Percentiles rank a stretch among this genome's conserved stretches.
These are phyloP conservation scores for Scleropages formosus DNA, from an alignment of 2,797 vertebrate species.

Conservation along the genomic window DNA sequence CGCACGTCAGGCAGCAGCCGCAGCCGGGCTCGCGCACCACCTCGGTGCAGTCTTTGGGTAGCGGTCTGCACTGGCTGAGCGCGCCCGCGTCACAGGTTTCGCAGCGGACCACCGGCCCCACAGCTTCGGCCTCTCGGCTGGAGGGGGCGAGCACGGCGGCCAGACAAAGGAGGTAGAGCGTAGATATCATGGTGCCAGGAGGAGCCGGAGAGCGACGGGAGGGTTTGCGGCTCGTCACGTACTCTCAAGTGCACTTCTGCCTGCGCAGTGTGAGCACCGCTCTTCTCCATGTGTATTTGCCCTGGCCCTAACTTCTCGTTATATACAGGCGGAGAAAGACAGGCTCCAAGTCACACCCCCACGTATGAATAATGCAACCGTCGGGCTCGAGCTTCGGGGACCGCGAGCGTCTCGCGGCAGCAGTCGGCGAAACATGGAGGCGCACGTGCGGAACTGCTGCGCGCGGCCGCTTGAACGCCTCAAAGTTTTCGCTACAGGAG, in stretches of 20 bases:
- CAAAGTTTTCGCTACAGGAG: not conserved
- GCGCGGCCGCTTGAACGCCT: too few relatives aligned
- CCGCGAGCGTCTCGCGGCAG: conserved; percentile 25
- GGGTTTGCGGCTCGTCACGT: conserved; percentile 47
- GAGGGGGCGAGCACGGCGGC: conserved; percentile 65
- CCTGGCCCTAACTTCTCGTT: conserved; percentile 62
- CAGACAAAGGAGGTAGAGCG: conserved; percentile 67
- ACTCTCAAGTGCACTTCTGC: conserved; percentile 46
- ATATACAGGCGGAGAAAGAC: conserved; percentile 74
- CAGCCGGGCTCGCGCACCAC: conserved; percentile 82
- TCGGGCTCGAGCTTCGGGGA: conserved; percentile 64
- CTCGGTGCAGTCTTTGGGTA: conserved; percentile 74
- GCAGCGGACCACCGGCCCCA: conserved; percentile 80
- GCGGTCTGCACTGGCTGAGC: conserved; percentile 75
- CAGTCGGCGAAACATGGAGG: too few relatives aligned
- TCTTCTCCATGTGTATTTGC: conserved; percentile 60
- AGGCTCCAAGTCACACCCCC: conserved; percentile 70
- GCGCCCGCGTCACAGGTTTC: conserved; percentile 79
- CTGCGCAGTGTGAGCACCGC: conserved; percentile 58
- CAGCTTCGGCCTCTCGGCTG: conserved; percentile 62
- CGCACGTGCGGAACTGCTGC: too few relatives aligned
- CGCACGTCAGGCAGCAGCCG: conserved; percentile 87
- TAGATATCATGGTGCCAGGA: conserved; percentile 67
- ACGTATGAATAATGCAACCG: conserved; percentile 79
- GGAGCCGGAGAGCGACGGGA: conserved; percentile 41